Evolutionary conservation across 2,113 vertebrate genomes (phyloP).

Genomic region (Podarcis cretensis): DNA sequence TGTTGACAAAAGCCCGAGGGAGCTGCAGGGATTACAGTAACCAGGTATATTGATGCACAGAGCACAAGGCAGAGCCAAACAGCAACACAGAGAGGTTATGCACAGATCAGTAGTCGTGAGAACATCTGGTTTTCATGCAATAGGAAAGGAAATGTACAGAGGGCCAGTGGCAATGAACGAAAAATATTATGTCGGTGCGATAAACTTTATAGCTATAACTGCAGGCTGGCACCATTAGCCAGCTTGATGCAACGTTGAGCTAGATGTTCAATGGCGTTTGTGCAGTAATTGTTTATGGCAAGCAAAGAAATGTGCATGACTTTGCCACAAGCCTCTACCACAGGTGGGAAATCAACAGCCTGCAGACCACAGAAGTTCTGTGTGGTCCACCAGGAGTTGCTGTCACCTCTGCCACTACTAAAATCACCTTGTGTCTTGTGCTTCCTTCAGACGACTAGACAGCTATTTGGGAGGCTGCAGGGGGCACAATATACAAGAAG

Average conservation of each 20-base stretch:
- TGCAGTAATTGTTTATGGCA: not conserved
- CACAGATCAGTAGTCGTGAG: slow-evolving; percentile 22
- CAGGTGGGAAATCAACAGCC: not conserved
- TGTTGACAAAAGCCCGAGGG: slow-evolving; percentile 85
- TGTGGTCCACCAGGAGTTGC: not conserved
- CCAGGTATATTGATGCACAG: slow-evolving; percentile 47
- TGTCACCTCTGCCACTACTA: no score
- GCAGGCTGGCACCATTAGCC: slow-evolving; percentile 12
- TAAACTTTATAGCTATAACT: slow-evolving; percentile 9
- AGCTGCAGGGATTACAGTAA: slow-evolving; percentile 77
- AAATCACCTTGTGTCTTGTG: not conserved
- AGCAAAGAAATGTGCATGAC: not conserved
- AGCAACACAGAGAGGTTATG: slow-evolving; percentile 38
- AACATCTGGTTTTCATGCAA: not conserved
- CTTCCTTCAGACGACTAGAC: not conserved
- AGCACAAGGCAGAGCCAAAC: slow-evolving; percentile 50
- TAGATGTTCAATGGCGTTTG: not conserved
- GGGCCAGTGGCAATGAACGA: slow-evolving; percentile 25
- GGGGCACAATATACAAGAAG: not conserved
- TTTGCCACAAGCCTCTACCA: not conserved
- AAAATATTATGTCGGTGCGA: not conserved
- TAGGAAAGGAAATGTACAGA: not conserved
- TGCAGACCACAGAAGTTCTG: not conserved
- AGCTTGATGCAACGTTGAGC: not conserved
- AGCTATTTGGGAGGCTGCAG: not conserved